Conservation (phyloP, 2,797 vertebrate species). For the Thaleichthys pacificus region DNA sequence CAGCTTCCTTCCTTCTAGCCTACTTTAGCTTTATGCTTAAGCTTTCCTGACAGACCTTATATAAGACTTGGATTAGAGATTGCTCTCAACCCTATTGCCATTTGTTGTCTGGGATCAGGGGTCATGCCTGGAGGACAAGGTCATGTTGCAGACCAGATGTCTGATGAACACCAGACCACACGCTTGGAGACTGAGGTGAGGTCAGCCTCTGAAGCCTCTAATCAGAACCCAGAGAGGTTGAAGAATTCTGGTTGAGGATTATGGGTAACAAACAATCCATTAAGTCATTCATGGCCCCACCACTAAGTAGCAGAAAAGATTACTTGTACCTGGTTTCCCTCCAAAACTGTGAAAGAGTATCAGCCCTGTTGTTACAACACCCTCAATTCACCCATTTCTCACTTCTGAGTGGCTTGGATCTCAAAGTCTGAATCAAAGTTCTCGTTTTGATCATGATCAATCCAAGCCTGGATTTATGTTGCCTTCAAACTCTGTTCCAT, state of each 20-base stretch:
- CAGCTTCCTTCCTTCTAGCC: conserved; percentile 7
- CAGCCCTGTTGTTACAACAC: too few relatives aligned
- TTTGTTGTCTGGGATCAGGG: conserved; percentile 30
- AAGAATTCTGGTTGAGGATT: conserved; percentile 38
- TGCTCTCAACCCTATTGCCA: not conserved
- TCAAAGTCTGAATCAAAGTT: not conserved
- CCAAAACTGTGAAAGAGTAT: not conserved
- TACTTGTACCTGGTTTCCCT: conserved; percentile 9
- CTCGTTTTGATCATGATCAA: not conserved
- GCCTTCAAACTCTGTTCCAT: not conserved
- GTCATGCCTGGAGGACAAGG: conserved; percentile 21
- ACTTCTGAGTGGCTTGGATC: not conserved
- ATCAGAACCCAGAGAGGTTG: conserved; percentile 15
- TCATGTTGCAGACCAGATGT: conserved; percentile 63
- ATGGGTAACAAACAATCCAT: conserved; percentile 32
- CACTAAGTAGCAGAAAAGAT: conserved; percentile 24
- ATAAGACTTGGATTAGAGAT: conserved; percentile 31
- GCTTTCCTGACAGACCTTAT: conserved; percentile 22
- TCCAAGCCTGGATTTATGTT: not conserved
- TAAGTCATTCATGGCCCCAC: conserved; percentile 8
- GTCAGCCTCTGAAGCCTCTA: conserved; percentile 12
- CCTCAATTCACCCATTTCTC: too few relatives aligned
- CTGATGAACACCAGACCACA: conserved; percentile 25
- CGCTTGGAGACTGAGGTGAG: not conserved
- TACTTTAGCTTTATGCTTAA: too few relatives aligned